Evolutionary conservation across 1,140 invertebrate genomes (phyloP).

Genomic region (Drosophila obscura): DNA sequence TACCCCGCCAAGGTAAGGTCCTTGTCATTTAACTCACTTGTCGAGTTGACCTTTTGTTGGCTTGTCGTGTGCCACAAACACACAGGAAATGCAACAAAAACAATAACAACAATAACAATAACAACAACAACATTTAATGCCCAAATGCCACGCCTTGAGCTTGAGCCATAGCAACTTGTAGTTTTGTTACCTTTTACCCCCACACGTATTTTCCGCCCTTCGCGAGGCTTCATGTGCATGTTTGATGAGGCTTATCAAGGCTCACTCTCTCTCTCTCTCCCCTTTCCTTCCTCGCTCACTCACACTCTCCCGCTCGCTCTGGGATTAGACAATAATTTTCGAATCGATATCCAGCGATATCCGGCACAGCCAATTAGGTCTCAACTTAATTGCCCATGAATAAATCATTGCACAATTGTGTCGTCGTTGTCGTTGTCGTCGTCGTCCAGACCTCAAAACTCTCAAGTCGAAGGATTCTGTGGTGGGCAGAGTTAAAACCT

Average conservation of each 20-base stretch:
- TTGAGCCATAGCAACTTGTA: conserved; percentile 52
- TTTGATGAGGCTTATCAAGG: conserved; percentile 77
- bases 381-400: conserved; percentile 67
- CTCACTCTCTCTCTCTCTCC: conserved; percentile 7
- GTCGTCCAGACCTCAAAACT: conserved; percentile 7
- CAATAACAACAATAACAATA: conserved; percentile 7
- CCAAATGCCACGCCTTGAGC: conserved; percentile 74
- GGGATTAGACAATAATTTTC: conserved; percentile 70
- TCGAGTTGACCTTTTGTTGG: conserved; percentile 71
- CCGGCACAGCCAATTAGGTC: conserved; percentile 63
- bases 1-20: conserved; percentile 67
- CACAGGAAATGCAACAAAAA: conserved; percentile 11
- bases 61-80: conserved; percentile 55
- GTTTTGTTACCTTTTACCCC: conserved; percentile 25
- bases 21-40: conserved; percentile 80
- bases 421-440: too few species aligned
- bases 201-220: not conserved
- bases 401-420: conserved; percentile 57
- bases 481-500: not conserved
- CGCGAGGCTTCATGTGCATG: conserved; percentile 52
- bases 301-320: not conserved
- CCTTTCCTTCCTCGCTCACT: too few species aligned
- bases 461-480: conserved; percentile 44
- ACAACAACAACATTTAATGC: conserved; percentile 52
- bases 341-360: conserved; percentile 66